A percentile compares a stretch with the other conserved stretches of the same genome.
Conservation (phyloP, 2,113 vertebrate species). For the Nothobranchius furzeri region DNA sequence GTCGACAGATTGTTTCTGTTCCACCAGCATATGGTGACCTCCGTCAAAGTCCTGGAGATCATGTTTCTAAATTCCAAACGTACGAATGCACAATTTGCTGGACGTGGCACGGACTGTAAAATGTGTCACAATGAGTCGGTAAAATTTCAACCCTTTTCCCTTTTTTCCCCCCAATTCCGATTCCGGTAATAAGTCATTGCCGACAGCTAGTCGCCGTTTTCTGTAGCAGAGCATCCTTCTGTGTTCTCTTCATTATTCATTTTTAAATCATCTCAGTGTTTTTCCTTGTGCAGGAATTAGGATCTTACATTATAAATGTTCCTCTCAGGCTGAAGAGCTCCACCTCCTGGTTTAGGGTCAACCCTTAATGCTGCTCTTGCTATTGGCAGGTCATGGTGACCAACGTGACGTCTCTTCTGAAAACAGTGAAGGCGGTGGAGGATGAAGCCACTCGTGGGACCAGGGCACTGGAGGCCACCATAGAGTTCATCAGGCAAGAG, state of each 20-base stretch:
- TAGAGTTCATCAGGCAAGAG: slow-evolving; percentile 98
- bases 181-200: slow-evolving; percentile 5
- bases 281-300: slow-evolving; percentile 7
- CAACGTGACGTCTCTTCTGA: slow-evolving; percentile 97
- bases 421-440: slow-evolving; percentile 99
- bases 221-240: slow-evolving; percentile 12
- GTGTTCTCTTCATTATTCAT: slow-evolving; percentile 18
- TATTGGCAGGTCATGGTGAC: slow-evolving; percentile 94
- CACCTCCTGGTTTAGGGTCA: slow-evolving; percentile 57
- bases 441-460: slow-evolving; percentile 98
- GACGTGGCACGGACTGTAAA: slow-evolving; percentile 2
- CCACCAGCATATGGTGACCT: slow-evolving; percentile 69
- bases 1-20: slow-evolving; percentile 63
- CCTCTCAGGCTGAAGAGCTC: slow-evolving; percentile 46
- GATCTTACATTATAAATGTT: slow-evolving; percentile 1
- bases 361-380: slow-evolving; percentile 23
- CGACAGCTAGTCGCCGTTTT: slow-evolving; percentile 7
- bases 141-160: not conserved
- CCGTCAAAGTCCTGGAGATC: slow-evolving; percentile 40
- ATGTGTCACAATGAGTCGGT: slow-evolving; percentile 11
- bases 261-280: slow-evolving; percentile 15
- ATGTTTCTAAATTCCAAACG: slow-evolving; percentile 52
- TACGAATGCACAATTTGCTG: slow-evolving; percentile 25
- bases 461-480: slow-evolving; percentile 94
- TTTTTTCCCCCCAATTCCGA: not conserved